These are phyloP conservation scores for Strix aluco DNA, from an alignment of 2,113 vertebrate species.

Conservation along the genomic window DNA sequence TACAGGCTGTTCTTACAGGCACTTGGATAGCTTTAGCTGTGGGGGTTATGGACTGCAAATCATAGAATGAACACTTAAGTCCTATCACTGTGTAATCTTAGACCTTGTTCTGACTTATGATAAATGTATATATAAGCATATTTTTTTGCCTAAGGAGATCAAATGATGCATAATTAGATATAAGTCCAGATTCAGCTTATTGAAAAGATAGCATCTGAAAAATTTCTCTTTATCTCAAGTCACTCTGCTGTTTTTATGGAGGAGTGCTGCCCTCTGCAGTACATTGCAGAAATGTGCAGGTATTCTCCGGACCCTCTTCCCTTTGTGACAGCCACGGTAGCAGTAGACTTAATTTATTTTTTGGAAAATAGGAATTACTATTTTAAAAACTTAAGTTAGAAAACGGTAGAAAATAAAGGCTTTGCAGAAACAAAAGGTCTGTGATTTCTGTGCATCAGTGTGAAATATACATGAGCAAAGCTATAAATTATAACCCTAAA, in stretches of 20 bases:
- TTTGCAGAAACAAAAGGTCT: not conserved
- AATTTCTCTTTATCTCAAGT: not conserved
- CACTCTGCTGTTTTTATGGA: not conserved
- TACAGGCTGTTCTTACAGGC: not conserved
- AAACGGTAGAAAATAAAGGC: not conserved
- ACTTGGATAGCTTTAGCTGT: not conserved
- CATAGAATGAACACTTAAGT: not conserved
- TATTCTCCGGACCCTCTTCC: not conserved
- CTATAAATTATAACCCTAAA: not conserved
- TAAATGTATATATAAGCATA: not conserved
- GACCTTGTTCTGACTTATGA: not conserved
- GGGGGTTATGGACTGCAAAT: not conserved
- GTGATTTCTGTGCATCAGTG: not conserved
- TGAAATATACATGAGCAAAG: not conserved
- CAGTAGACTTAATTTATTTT: not conserved
- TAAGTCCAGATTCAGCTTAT: not conserved
- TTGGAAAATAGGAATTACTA: not conserved
- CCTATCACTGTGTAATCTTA: not conserved
- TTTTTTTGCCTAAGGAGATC: not conserved
- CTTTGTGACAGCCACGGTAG: not conserved
- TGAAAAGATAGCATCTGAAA: not conserved
- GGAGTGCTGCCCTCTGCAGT: conserved; percentile 52
- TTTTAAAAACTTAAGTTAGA: not conserved
- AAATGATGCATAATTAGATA: not conserved
- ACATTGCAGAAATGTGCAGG: not conserved